A percentile compares a stretch with the other conserved stretches of the same genome.
These are phyloP conservation scores for Watsonalla binaria DNA, from an alignment of 2,888 invertebrate species.

Conservation along the genomic window DNA sequence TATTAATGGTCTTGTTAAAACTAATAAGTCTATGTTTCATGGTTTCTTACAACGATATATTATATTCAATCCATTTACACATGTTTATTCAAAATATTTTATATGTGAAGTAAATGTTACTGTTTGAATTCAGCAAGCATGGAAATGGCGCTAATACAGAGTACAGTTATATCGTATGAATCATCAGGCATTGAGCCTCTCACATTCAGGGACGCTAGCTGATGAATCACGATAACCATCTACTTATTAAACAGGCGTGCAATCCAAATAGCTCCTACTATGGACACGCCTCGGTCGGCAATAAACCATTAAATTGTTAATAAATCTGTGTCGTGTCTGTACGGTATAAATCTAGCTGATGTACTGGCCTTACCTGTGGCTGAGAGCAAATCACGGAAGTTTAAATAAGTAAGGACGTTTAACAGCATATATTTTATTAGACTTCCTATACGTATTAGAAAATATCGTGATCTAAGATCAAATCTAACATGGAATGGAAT, in stretches of 20 bases:
- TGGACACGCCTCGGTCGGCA: not conserved
- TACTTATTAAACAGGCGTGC: not conserved
- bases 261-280: not conserved
- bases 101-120: not conserved
- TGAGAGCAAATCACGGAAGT: too few relatives aligned
- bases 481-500: too few relatives aligned
- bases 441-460: too few relatives aligned
- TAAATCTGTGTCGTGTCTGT: not conserved
- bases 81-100: too few relatives aligned
- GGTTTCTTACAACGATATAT: not conserved
- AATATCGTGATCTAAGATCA: too few relatives aligned
- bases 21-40: slow-evolving; percentile 7
- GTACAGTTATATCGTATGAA: slow-evolving; percentile 20
- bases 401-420: too few relatives aligned
- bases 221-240: slow-evolving; percentile 26
- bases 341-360: too few relatives aligned
- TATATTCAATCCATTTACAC: too few relatives aligned
- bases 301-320: not conserved
- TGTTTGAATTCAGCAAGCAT: not conserved
- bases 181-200: slow-evolving; percentile 16
- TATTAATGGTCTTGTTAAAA: slow-evolving; percentile 17
- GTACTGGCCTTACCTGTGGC: too few relatives aligned
- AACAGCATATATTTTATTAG: too few relatives aligned
- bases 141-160: not conserved
- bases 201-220: slow-evolving; percentile 6